These are phyloP conservation scores for Pleuronectes platessa DNA, from an alignment of 2,113 vertebrate genomes.

Conservation along the genomic window DNA sequence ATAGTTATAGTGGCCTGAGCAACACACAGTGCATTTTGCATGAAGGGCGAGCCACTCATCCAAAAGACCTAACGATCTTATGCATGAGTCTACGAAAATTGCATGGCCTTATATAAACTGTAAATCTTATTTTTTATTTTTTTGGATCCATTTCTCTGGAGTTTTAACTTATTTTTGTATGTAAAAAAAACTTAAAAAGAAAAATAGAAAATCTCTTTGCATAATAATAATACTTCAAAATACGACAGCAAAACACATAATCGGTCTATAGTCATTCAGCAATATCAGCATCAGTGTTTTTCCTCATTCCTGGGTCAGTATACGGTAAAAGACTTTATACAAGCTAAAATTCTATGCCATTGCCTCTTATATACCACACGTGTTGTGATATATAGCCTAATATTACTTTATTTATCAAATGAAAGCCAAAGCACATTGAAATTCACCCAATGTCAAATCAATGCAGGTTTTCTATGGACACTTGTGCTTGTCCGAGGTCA, in stretches of 20 bases:
- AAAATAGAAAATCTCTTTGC: constrained; percentile 68
- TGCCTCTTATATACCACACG: constrained; percentile 78
- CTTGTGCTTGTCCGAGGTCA: constrained; percentile 72
- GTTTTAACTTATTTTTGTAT: constrained; percentile 81
- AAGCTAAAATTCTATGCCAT: constrained; percentile 76
- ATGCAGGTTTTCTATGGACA: constrained; percentile 76
- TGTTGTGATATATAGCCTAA: constrained; percentile 78
- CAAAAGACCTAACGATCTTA: constrained; percentile 68
- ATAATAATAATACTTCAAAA: constrained; percentile 71
- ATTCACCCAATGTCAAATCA: constrained; percentile 79
- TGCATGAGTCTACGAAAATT: constrained; percentile 75
- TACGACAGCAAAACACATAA: constrained; percentile 65
- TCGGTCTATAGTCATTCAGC: constrained; percentile 71
- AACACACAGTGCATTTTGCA: constrained; percentile 78
- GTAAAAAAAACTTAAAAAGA: constrained; percentile 50
- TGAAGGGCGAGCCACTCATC: constrained; percentile 73
- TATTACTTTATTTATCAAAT: constrained; percentile 80
- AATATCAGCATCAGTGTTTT: constrained; percentile 70
- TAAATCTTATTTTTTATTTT: constrained; percentile 73
- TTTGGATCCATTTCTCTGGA: constrained; percentile 69
- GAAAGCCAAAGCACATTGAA: constrained; percentile 82
- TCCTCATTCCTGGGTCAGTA: constrained; percentile 58
- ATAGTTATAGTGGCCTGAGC: constrained; percentile 77
- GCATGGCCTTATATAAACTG: constrained; percentile 80
- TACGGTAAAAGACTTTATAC: constrained; percentile 72